Evolutionary conservation across 2,797 vertebrate species (phyloP).

Genomic region (Pogonophryne albipinna): DNA sequence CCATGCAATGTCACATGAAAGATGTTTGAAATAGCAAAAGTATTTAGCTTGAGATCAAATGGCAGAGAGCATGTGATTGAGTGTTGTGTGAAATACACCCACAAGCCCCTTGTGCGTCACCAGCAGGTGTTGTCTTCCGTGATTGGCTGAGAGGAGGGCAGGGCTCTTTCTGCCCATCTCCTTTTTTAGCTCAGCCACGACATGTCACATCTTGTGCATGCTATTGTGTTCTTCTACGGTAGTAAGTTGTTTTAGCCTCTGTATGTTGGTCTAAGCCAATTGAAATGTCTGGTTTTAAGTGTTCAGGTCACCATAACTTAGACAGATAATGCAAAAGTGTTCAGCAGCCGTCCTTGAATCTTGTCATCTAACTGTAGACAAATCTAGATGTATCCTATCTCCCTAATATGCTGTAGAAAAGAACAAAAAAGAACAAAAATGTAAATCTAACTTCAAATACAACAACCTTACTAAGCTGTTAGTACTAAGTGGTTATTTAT

Average conservation of each 20-base stretch:
- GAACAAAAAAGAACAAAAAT: too few relatives aligned
- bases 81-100: slow-evolving; percentile 45
- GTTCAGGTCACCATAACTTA: slow-evolving; percentile 20
- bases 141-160: slow-evolving; percentile 81
- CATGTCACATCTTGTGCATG: slow-evolving; percentile 31
- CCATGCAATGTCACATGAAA: slow-evolving; percentile 16
- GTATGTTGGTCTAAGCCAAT: neutral
- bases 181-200: slow-evolving; percentile 59
- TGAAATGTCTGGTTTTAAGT: neutral
- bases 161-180: slow-evolving; percentile 64
- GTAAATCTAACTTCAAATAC: too few relatives aligned
- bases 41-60: slow-evolving; percentile 28
- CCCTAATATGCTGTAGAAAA: neutral
- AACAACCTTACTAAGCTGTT: too few relatives aligned
- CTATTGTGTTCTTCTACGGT: neutral
- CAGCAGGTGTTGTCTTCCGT: slow-evolving; percentile 19
- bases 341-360: neutral
- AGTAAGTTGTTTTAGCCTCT: slow-evolving; percentile 18
- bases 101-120: slow-evolving; percentile 11
- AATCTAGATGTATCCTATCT: too few relatives aligned
- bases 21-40: slow-evolving; percentile 34
- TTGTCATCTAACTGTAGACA: neutral
- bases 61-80: slow-evolving; percentile 56
- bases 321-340: neutral
- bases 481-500: neutral